Evolutionary conservation across 2,888 invertebrate genomes (phyloP).

Genomic region (Euplexia lucipara): DNA sequence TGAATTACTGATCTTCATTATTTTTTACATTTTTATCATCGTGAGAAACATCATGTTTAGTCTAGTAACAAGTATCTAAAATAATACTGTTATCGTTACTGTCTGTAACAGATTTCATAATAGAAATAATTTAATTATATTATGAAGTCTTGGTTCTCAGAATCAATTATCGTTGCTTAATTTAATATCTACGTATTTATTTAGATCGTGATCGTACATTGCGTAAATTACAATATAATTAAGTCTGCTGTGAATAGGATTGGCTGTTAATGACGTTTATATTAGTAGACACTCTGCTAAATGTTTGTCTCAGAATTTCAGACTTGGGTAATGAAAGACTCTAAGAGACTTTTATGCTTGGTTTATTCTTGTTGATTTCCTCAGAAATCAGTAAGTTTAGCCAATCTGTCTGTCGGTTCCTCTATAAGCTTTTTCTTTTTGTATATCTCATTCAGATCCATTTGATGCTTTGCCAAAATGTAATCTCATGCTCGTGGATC

Average conservation of each 20-base stretch:
- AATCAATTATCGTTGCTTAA: slow-evolving; percentile 36
- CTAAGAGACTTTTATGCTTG: slow-evolving; percentile 23
- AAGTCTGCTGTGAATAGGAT: slow-evolving; percentile 18
- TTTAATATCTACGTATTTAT: slow-evolving; percentile 23
- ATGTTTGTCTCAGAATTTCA: slow-evolving; percentile 21
- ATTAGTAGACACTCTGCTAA: slow-evolving; percentile 19
- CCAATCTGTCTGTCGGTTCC: slow-evolving; percentile 53
- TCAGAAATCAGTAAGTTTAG: slow-evolving; percentile 43
- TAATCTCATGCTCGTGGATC: slow-evolving; percentile 36
- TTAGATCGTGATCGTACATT: slow-evolving; percentile 23
- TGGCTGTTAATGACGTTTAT: slow-evolving; percentile 29
- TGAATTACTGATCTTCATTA: slow-evolving; percentile 10
- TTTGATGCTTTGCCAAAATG: slow-evolving; percentile 59
- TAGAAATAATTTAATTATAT: slow-evolving; percentile 30
- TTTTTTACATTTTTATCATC: slow-evolving; percentile 13
- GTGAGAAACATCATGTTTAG: background rate
- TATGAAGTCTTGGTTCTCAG: slow-evolving; percentile 18
- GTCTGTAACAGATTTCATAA: slow-evolving; percentile 30
- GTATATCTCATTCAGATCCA: slow-evolving; percentile 44
- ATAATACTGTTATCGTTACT: slow-evolving; percentile 9
- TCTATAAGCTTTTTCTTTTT: slow-evolving; percentile 29
- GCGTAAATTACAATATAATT: slow-evolving; percentile 45
- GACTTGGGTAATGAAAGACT: slow-evolving; percentile 21
- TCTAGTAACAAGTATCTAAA: slow-evolving; percentile 10
- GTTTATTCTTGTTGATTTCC: slow-evolving; percentile 49